Base-by-base conservation (phyloP, 2,888 invertebrate species). In the Stenichneumon culpator region DNA sequence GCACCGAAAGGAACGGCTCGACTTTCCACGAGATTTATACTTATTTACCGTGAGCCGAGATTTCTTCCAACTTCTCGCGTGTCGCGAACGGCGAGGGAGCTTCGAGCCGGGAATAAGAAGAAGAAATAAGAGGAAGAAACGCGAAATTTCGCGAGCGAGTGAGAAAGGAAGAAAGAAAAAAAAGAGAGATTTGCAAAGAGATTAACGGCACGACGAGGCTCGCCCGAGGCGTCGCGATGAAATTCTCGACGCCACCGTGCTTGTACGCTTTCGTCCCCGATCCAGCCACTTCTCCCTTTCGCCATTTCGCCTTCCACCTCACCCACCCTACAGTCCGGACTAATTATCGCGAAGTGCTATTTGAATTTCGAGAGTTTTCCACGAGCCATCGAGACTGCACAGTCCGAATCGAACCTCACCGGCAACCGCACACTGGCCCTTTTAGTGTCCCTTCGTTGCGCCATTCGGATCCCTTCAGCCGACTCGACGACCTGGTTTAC, bases 141-240 rank as follows among this genome's bases (percentile, higher is more conserved):
- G 16, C 36, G 36, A 39, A 68, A 57, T 32, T 52, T 65, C 4
- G 36, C 7, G 54, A 57, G 28, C 28, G 28, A 19, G n/a, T 2
- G 19, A 54, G 19, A 54, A 7, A 28, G n/a, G 22, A 36, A 14
- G 22, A 47, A 28, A 16, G 0, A 25, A 32, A 47, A 19, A 54
- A 54, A 54, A 70, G 28, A 32, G 16, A 69, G 70, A 70, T 77
- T 77, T 67, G 54, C 65, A 36, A 60, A 77, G 65, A 63, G 77
- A 82, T 78, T 82, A 82, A 67, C 54, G 50, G 57, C 44, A 60
- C 60, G 60, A 69, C 69, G 60, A 69, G 69, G n/a, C 47, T 79
- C 6, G 32, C 9, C 36, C 47, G 14, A 22, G 57, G 47, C n/a
- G 69, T 79, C 47, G 60, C 57, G 69, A 28, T 57, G 44, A 47